phyloP scores from a whole-genome alignment of 2,888 invertebrate species.

The Acrobasis repandana region DNA sequence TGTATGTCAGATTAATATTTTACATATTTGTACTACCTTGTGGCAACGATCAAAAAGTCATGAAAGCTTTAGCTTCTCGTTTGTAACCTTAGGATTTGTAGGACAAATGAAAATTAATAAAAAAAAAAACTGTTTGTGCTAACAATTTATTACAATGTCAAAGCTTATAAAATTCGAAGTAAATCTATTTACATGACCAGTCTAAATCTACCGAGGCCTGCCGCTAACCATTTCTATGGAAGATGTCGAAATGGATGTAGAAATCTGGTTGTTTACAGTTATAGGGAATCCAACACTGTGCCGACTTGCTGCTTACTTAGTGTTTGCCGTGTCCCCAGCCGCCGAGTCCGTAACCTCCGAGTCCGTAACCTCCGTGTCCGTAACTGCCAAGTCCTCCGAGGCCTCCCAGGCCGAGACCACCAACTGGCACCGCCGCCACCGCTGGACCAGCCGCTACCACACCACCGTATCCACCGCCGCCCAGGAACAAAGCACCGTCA shows the following conservation, averaged over 20 bases:
- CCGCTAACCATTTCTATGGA: slow-evolving; percentile 70
- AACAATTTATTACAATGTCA: slow-evolving; percentile 49
- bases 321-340: slow-evolving; percentile 35
- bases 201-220: slow-evolving; percentile 61
- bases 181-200: slow-evolving; percentile 51
- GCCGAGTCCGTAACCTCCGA: slow-evolving; percentile 29
- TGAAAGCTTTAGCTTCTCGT: no score
- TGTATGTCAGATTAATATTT: no score
- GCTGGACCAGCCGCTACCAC: slow-evolving; percentile 38
- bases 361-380: slow-evolving; percentile 25
- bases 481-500: slow-evolving; percentile 60
- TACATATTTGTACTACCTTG: no score
- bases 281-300: slow-evolving; percentile 41
- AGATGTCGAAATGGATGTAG: slow-evolving; percentile 68
- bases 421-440: slow-evolving; percentile 36
- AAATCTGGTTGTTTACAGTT: slow-evolving; percentile 54
- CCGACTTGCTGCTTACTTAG: slow-evolving; percentile 21
- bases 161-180: slow-evolving; percentile 44
- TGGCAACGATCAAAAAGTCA: no score
- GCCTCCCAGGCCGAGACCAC: slow-evolving; percentile 18
- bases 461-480: slow-evolving; percentile 44
- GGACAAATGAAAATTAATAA: slow-evolving; percentile 7
- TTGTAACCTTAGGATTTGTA: background rate
- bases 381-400: slow-evolving; percentile 25
- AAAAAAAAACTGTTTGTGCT: slow-evolving; percentile 40